phyloP scores from a whole-genome alignment of 2,888 invertebrate species.

The Lithophane ornitopus region DNA sequence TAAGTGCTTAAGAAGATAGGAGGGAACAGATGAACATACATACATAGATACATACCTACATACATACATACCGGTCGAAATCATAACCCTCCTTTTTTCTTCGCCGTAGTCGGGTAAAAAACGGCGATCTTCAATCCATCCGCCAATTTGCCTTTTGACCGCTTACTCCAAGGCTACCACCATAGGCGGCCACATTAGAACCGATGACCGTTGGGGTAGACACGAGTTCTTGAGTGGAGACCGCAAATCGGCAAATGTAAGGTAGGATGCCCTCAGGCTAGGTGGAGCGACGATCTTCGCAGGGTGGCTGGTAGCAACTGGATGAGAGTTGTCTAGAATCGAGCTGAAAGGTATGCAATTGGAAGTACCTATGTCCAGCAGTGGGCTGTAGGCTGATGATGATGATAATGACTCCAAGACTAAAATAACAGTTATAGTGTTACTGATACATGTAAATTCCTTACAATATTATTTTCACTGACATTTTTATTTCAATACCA shows the following conservation, averaged over 20 bases:
- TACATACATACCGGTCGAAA: too few relatives aligned
- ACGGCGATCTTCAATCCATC: not conserved
- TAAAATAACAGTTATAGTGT: not conserved
- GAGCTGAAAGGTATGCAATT: not conserved
- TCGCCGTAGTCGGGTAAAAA: too few relatives aligned
- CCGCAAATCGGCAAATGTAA: not conserved
- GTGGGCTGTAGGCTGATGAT: not conserved
- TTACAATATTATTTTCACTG: too few relatives aligned
- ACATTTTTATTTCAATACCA: slow-evolving; percentile 1
- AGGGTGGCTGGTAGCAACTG: not conserved
- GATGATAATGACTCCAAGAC: not conserved
- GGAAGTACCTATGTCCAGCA: not conserved
- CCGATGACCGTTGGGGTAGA: not conserved
- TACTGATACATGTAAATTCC: too few relatives aligned
- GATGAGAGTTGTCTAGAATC: not conserved
- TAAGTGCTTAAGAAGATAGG: too few relatives aligned
- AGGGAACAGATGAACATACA: too few relatives aligned
- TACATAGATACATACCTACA: too few relatives aligned
- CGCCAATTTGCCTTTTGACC: not conserved
- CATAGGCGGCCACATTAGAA: not conserved
- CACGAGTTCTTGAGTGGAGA: not conserved
- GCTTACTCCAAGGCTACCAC: not conserved
- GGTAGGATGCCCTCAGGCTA: not conserved
- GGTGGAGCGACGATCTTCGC: not conserved
- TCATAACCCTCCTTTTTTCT: too few relatives aligned